phyloP scores from a whole-genome alignment of 2,113 vertebrate genomes.

The Athene noctua region DNA sequence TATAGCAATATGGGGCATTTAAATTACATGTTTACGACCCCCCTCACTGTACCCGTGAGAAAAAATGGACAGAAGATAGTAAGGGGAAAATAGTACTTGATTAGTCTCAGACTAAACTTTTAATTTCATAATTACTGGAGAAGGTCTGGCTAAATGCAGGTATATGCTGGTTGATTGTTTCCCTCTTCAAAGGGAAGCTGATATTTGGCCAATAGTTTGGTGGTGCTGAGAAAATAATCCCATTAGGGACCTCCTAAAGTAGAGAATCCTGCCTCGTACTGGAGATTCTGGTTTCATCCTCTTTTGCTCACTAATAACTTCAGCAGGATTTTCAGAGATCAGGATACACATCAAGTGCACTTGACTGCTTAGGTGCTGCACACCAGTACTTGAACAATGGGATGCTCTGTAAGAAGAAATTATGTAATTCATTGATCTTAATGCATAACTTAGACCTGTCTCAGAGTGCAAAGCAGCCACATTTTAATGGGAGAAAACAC shows the following conservation, averaged over 20 bases:
- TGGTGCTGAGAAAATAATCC: neutral
- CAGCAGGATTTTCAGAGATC: neutral
- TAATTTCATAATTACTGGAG: neutral
- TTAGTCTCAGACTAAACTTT: neutral
- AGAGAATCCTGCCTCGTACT: neutral
- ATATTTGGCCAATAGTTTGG: neutral
- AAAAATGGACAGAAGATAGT: neutral
- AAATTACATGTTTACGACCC: neutral
- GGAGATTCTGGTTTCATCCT: neutral
- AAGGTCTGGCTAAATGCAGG: neutral
- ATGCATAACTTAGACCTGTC: neutral
- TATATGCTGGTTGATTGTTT: neutral
- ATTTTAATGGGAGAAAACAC: neutral
- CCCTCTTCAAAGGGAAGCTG: neutral
- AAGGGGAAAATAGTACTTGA: neutral
- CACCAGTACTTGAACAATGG: neutral
- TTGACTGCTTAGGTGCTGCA: neutral
- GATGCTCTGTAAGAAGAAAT: neutral
- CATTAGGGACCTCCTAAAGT: neutral
- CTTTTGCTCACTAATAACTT: neutral
- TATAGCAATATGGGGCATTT: neutral
- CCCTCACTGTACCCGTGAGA: neutral
- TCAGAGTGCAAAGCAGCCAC: neutral
- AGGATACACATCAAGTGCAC: neutral
- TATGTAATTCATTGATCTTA: neutral